Evolutionary conservation across 2,797 vertebrate species (phyloP), one percentile per base, ranked within the genome.

Genomic region (Anableps anableps): DNA sequence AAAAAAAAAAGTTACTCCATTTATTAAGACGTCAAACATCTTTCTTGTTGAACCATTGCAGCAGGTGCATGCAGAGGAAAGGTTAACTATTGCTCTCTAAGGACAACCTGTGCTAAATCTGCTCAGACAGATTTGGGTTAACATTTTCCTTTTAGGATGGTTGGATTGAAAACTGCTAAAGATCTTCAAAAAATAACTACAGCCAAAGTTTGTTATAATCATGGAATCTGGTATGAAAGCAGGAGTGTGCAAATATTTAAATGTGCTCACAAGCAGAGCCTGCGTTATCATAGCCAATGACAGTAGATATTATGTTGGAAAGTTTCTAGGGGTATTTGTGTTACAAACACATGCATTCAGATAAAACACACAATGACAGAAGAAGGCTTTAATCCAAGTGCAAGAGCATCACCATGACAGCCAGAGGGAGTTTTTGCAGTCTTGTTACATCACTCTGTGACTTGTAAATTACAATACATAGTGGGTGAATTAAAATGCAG

Each of bases 41-140:
- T 55, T 80, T 80, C 38, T 47, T 78, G 74, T 26, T 53, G 77
- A 75, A 72, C 79, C 9, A 70, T 31, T 50, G 81, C 87, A 77
- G 83, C 80, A 77, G 86, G 79, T 78, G 82, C 21, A 38, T 41
- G 62, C 82, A 71, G 77, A 85, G 72, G 26, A 62, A 14, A 62
- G 43, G 55, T 31, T 34, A 34, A 48, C 58, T 41, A 79, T 72
- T 58, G 66, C 6, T 85, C 88, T 87, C 88, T 43, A 11, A 36
- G 82, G 85, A 87, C 86, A 90, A 90, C 88, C 85, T 91, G 82
- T 13, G 23, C 84, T 68, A 75, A 79, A 91, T 92, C 84, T 70
- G 84, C 85, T 11, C 2, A 80, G 89, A 94, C 91, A 92, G 91
- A 93, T 92, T 90, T 80, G 74, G 93, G 92, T 91, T 91, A 87